Conservation (phyloP, 2,113 vertebrate species). For the Macroglossus sobrinus region DNA sequence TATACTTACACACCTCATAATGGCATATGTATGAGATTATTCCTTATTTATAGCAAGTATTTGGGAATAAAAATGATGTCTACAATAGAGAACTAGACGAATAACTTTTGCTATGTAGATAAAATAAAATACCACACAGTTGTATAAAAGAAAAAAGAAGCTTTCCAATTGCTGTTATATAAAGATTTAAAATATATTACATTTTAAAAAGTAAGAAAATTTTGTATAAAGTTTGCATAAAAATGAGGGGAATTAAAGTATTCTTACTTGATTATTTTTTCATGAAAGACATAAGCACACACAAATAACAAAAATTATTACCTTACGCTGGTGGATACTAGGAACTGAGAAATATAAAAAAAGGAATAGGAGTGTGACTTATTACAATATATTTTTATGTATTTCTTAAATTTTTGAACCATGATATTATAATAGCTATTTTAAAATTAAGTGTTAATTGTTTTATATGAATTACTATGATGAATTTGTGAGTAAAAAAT, state of each 20-base stretch:
- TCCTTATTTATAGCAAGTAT: neutral
- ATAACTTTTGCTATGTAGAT: neutral
- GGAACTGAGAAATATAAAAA: neutral
- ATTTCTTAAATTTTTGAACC: neutral
- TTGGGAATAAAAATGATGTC: neutral
- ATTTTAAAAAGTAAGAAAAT: neutral
- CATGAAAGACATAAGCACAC: neutral
- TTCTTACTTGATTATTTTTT: neutral
- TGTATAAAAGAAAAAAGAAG: neutral
- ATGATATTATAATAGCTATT: neutral
- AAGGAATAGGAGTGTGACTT: neutral
- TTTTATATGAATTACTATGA: neutral
- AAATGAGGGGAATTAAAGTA: neutral
- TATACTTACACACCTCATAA: neutral
- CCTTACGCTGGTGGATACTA: neutral
- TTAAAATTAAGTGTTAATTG: neutral
- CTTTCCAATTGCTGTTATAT: neutral
- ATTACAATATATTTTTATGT: neutral
- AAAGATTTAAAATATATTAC: neutral
- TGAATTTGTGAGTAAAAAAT: neutral
- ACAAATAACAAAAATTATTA: neutral
- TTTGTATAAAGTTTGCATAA: neutral
- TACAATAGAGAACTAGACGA: neutral
- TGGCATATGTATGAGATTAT: neutral
- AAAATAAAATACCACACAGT: neutral